These are phyloP conservation scores for Pangasianodon gigas DNA, from an alignment of 2,113 vertebrate genomes.

Conservation along the genomic window DNA sequence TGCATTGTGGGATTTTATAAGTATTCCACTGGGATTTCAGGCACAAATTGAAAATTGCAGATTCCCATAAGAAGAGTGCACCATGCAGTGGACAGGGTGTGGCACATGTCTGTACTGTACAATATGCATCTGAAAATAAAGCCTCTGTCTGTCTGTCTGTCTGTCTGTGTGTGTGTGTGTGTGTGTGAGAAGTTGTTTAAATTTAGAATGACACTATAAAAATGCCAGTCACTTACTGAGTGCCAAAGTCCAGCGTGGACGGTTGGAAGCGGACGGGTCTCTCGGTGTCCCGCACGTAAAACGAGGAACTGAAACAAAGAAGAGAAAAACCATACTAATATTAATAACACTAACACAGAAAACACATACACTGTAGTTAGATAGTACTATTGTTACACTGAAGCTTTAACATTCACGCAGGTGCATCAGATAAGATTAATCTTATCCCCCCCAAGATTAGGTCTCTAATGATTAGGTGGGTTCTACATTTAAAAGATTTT, in stretches of 20 bases:
- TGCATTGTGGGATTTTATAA: not conserved
- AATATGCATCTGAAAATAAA: not conserved
- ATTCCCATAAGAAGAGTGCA: not conserved
- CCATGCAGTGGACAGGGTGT: slow-evolving; percentile 17
- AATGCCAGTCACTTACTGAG: slow-evolving; percentile 82
- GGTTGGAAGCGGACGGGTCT: slow-evolving; percentile 89
- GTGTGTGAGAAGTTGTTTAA: not conserved
- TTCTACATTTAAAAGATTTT: no score
- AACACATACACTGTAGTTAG: not conserved
- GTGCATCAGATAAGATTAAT: no score
- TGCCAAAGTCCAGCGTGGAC: slow-evolving; percentile 87
- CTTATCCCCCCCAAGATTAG: no score
- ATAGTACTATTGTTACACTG: not conserved
- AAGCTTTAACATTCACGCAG: not conserved
- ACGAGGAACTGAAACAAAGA: slow-evolving; percentile 78
- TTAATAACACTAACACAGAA: not conserved
- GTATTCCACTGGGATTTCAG: not conserved
- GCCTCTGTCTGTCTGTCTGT: not conserved
- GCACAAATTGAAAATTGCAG: not conserved
- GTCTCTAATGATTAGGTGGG: no score
- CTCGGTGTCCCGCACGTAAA: slow-evolving; percentile 79
- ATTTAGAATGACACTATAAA: slow-evolving; percentile 24
- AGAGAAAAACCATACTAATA: not conserved
- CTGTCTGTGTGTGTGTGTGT: not conserved
- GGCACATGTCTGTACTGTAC: not conserved